Base-by-base conservation (phyloP, 1,140 invertebrate genomes). In the Magallana angulata region DNA sequence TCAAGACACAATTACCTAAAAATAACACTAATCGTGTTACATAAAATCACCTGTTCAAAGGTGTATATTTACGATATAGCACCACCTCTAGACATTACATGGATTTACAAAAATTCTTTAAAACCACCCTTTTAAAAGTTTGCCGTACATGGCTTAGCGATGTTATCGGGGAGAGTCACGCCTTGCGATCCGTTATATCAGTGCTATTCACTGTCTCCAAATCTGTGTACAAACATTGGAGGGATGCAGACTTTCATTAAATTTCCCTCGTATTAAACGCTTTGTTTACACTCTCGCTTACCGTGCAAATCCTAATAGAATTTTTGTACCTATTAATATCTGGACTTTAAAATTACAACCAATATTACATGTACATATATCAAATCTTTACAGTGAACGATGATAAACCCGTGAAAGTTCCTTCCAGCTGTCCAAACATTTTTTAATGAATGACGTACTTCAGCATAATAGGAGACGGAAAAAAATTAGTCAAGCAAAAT, bases 181-280 rank as follows among this genome's bases (percentile, higher is more conserved):
- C 68, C 68, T 76, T 76, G 68, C 68, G 36, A 30, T 76, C 14
- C 24, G 14, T 11, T 4, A 76, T 76, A 76, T 76, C 68, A 14
- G 8, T 8, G 68, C 68, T 76, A 24, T 76, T 24, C 24, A 36
- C 68, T 18, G 68, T 76, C 24, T 76, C 68, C 8, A 24, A 76
- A 30, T 30, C 68, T 30, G 18, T 76, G 24, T 12, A 76, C 68
- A 76, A 76, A 76, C 68, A 76, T 8, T 0, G 1, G 24, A 76
- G 12, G 36, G 68, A 76, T 76, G 68, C 36, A 76, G 8, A 76
- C 68, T 76, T 76, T 76, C 68, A 76, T 76, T 76, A 76, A 76
- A 76, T 30, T 11, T 30, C 11, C 68, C 12, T 24, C 36, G 9
- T 76, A 71, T 76, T 76, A 30, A 30, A 76, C 24, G 24, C 36